phyloP scores from a whole-genome alignment of 2,888 invertebrate genomes.

The Sepioteuthis lessoniana region DNA sequence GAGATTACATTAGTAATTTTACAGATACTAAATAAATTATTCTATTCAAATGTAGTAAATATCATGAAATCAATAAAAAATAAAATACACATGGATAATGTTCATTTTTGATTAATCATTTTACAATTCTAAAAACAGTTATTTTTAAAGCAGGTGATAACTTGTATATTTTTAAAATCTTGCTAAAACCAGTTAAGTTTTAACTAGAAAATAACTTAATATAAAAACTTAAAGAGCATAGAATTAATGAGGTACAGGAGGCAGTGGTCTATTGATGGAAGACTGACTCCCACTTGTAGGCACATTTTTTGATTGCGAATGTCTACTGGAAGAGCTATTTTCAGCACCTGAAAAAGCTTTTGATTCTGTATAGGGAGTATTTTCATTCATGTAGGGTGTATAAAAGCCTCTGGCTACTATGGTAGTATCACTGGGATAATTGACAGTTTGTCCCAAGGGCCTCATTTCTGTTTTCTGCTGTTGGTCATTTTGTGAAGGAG shows the following conservation, averaged over 20 bases:
- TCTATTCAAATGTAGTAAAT: background rate
- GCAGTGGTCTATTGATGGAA: slow-evolving; percentile 8
- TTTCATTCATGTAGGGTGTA: slow-evolving; percentile 11
- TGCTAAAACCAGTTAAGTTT: background rate
- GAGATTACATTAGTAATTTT: background rate
- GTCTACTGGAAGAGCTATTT: background rate
- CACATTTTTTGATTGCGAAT: background rate
- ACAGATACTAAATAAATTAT: background rate
- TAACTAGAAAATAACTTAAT: background rate
- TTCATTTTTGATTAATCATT: background rate
- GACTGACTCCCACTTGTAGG: background rate
- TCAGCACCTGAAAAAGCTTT: slow-evolving; percentile 33
- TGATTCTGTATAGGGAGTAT: background rate
- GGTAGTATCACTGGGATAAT: background rate
- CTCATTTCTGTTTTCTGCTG: background rate
- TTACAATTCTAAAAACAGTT: background rate
- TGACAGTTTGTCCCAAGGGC: background rate
- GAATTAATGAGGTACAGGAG: slow-evolving; percentile 14
- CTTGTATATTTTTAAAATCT: background rate
- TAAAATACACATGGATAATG: background rate
- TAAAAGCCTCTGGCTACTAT: background rate
- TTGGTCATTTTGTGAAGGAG: background rate
- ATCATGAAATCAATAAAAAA: background rate
- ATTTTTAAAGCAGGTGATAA: background rate
- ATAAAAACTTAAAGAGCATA: background rate